Evolutionary conservation across 2,888 invertebrate genomes (phyloP).

Genomic region (Alcis repandata): DNA sequence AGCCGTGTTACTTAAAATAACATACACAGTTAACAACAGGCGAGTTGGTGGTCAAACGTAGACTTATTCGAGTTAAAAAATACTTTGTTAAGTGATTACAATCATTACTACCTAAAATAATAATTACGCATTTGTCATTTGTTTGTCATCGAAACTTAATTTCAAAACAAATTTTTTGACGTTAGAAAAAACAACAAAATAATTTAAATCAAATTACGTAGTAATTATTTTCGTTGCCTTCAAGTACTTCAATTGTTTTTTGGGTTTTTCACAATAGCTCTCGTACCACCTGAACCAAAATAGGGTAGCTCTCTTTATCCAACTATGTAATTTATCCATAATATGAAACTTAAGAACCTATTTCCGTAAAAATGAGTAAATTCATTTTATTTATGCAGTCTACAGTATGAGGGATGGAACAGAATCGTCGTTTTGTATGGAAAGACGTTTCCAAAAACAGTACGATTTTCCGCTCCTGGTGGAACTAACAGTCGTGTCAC

Average conservation of each 20-base stretch:
- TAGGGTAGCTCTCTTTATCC: conserved; percentile 44
- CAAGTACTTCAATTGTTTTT: neutral
- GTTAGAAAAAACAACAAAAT: too few relatives aligned
- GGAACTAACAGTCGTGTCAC: neutral
- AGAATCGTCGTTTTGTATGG: neutral
- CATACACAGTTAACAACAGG: too few relatives aligned
- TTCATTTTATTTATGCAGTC: conserved; percentile 13
- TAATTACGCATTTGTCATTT: too few relatives aligned
- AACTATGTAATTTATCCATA: neutral
- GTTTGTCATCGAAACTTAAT: too few relatives aligned
- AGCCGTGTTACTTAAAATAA: too few relatives aligned
- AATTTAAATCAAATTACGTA: too few relatives aligned
- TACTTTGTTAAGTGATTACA: too few relatives aligned
- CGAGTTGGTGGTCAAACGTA: too few relatives aligned
- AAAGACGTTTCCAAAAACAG: neutral
- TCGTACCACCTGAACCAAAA: conserved; percentile 40
- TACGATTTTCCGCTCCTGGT: neutral
- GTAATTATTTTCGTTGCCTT: too few relatives aligned
- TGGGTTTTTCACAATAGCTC: neutral
- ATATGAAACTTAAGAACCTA: neutral
- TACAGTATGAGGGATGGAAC: neutral
- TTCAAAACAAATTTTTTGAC: too few relatives aligned
- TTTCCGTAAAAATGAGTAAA: neutral
- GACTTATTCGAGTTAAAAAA: too few relatives aligned
- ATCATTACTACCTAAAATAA: too few relatives aligned